These are phyloP conservation scores for Stictocephala bisonia DNA, from an alignment of 2,888 invertebrate species.

Conservation along the genomic window DNA sequence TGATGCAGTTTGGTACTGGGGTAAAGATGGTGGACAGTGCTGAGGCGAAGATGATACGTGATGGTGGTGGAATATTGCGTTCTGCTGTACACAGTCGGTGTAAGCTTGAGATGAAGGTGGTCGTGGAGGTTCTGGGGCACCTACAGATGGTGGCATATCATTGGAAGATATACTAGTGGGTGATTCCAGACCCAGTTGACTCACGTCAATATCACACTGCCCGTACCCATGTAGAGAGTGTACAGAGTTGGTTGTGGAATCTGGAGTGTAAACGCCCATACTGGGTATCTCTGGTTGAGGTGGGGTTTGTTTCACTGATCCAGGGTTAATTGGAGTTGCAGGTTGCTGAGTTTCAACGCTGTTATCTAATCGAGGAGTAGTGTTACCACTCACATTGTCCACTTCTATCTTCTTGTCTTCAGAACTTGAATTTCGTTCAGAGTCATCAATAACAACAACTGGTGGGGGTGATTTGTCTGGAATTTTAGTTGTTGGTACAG, in stretches of 20 bases:
- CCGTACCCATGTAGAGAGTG: slow-evolving; percentile 80
- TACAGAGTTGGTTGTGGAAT: slow-evolving; percentile 84
- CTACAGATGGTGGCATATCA: slow-evolving; percentile 69
- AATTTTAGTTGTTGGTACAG: slow-evolving; percentile 29
- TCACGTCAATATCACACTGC: slow-evolving; percentile 86
- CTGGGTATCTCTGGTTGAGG: slow-evolving; percentile 75
- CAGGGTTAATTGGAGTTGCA: slow-evolving; percentile 62
- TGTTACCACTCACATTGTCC: slow-evolving; percentile 30
- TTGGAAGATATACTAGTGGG: slow-evolving; percentile 86
- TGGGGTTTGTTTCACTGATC: slow-evolving; percentile 59
- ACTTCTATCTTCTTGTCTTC: slow-evolving; percentile 42
- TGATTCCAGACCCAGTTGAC: slow-evolving; percentile 86
- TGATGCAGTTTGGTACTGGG: slow-evolving; percentile 53
- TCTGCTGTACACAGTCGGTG: slow-evolving; percentile 56
- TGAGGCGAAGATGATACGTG: slow-evolving; percentile 44
- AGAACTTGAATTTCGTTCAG: slow-evolving; percentile 31
- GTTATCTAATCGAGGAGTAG: slow-evolving; percentile 47
- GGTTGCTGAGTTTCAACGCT: slow-evolving; percentile 55
- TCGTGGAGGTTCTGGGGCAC: slow-evolving; percentile 45
- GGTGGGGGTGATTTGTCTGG: slow-evolving; percentile 46
- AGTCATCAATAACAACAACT: slow-evolving; percentile 49
- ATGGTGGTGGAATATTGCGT: slow-evolving; percentile 46
- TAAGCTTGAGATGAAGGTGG: slow-evolving; percentile 66
- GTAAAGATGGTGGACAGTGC: slow-evolving; percentile 44
- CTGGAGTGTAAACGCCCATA: slow-evolving; percentile 88